These are phyloP conservation scores for Malacosoma neustria DNA, from an alignment of 2,888 invertebrate species.

Conservation along the genomic window DNA sequence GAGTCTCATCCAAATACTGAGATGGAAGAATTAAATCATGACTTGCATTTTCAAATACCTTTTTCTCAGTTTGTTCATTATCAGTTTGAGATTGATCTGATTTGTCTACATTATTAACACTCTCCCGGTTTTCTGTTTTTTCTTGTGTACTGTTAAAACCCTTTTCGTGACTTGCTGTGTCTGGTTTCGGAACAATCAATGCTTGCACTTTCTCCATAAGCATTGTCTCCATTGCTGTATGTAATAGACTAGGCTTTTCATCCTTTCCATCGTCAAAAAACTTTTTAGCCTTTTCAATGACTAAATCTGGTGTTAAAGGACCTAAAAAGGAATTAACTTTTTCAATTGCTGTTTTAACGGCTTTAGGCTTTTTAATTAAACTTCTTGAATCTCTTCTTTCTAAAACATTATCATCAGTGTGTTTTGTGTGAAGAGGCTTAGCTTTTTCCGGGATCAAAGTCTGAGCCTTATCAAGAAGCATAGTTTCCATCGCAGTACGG, in stretches of 20 bases:
- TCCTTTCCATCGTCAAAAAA: neutral
- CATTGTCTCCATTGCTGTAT: constrained; percentile 24
- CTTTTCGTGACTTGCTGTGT: neutral
- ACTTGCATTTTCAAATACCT: no score
- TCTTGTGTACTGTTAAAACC: neutral
- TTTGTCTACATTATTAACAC: neutral
- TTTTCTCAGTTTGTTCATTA: neutral
- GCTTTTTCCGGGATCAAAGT: constrained; percentile 21
- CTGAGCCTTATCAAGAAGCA: constrained; percentile 62
- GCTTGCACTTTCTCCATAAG: constrained; percentile 15
- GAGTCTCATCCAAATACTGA: no score
- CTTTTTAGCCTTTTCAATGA: neutral
- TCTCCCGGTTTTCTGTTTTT: neutral
- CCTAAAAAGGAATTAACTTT: neutral
- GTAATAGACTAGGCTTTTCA: constrained; percentile 10
- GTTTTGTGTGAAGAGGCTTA: constrained; percentile 5
- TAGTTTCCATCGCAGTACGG: constrained; percentile 63
- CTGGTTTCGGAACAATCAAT: constrained; percentile 6
- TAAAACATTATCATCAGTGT: neutral
- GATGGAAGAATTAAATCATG: no score
- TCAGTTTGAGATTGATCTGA: neutral
- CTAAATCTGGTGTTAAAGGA: neutral
- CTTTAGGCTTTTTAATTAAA: constrained; percentile 11
- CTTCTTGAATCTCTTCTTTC: constrained; percentile 7
- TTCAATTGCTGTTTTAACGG: neutral